These are phyloP conservation scores for Poecilia wingei DNA, from an alignment of 2,797 vertebrate species.

Conservation along the genomic window DNA sequence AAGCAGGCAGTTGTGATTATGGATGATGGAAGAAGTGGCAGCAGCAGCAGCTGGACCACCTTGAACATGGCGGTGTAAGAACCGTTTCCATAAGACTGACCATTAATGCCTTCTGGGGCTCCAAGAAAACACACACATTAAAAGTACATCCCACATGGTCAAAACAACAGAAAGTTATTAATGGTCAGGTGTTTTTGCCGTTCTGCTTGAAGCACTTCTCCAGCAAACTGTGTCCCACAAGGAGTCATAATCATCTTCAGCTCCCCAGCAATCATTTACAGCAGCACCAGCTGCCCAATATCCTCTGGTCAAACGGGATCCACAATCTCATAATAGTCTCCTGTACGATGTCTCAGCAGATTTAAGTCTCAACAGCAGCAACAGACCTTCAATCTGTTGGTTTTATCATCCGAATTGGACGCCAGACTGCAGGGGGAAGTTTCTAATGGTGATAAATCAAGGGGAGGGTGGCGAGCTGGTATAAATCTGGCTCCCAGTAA, in stretches of 20 bases:
- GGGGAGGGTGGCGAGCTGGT: constrained; percentile 21
- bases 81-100: constrained; percentile 46
- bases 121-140: constrained; percentile 51
- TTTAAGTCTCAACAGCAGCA: constrained; percentile 55
- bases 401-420: constrained; percentile 60
- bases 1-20: constrained; percentile 20
- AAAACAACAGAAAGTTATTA: constrained; percentile 72
- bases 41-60: constrained; percentile 12
- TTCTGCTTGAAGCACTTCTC: constrained; percentile 59
- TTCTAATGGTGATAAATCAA: constrained; percentile 37
- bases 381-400: constrained; percentile 60
- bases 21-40: constrained; percentile 29
- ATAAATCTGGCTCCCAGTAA: constrained; percentile 66
- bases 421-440: constrained; percentile 34
- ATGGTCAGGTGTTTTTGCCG: constrained; percentile 55
- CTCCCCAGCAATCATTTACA: constrained; percentile 63
- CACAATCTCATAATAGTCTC: constrained; percentile 60
- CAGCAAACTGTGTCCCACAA: constrained; percentile 59
- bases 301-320: constrained; percentile 65
- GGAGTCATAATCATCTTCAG: constrained; percentile 59
- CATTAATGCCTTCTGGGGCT: constrained; percentile 43
- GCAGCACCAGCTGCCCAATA: constrained; percentile 59
- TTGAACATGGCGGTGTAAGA: constrained; percentile 49
- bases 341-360: constrained; percentile 53
- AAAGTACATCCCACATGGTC: constrained; percentile 33